Percentiles rank a stretch among this genome's conserved stretches.
Conservation (phyloP, 2,797 vertebrate genomes). For the Cheirogaleus major region DNA sequence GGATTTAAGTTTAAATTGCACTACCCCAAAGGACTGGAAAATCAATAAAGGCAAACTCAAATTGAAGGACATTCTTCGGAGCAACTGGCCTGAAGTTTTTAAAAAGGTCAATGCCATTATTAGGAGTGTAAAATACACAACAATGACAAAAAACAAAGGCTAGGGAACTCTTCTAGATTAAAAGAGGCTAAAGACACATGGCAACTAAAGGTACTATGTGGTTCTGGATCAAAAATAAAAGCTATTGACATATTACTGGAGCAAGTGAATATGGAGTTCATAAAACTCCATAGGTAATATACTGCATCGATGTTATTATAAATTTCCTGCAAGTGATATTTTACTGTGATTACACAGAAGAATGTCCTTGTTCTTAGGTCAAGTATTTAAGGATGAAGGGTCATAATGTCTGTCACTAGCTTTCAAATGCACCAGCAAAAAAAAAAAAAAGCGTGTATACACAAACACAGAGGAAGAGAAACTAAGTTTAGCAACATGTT, state of each 20-base stretch:
- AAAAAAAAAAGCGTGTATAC: not conserved
- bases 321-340: not conserved
- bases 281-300: not conserved
- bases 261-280: not conserved
- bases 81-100: not conserved
- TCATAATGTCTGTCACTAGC: not conserved
- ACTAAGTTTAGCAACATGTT: fast-evolving
- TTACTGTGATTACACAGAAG: not conserved
- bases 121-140: not conserved
- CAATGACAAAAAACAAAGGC: not conserved
- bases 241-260: not conserved
- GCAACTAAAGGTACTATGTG: not conserved
- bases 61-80: not conserved
- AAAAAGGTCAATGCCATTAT: not conserved
- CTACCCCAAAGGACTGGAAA: not conserved
- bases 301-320: not conserved
- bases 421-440: not conserved
- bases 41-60: not conserved
- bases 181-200: not conserved
- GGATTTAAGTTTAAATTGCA: not conserved
- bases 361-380: not conserved
- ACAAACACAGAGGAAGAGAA: not conserved
- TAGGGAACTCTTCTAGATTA: not conserved
- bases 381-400: not conserved
- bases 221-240: not conserved